A percentile compares a stretch with the other conserved stretches of the same genome.
phyloP scores from a whole-genome alignment of 2,113 vertebrate species.

The Mormoops blainvillei region DNA sequence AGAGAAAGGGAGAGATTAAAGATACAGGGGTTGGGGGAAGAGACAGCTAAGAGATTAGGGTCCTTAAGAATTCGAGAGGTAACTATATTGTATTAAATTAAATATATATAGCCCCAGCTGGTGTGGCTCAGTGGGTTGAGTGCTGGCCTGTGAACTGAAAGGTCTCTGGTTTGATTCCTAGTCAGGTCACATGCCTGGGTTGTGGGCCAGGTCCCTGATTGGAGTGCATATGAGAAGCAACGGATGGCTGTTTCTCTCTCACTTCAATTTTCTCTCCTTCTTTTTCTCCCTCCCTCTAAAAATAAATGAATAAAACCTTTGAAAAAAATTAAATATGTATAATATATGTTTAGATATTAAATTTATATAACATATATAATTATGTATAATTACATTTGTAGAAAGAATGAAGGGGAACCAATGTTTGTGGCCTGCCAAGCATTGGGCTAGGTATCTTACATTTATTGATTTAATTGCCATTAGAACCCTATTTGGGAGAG shows the following conservation, averaged over 20 bases:
- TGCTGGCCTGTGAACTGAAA: too few relatives aligned
- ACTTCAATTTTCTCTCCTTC: too few relatives aligned
- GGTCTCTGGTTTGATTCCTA: too few relatives aligned
- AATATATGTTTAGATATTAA: background rate
- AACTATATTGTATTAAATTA: background rate
- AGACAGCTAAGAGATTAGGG: background rate
- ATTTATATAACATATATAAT: background rate
- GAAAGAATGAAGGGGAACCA: background rate
- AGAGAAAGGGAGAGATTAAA: background rate
- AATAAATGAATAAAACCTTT: too few relatives aligned
- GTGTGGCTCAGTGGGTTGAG: too few relatives aligned
- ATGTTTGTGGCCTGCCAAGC: background rate
- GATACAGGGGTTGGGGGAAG: background rate
- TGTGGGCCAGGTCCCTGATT: too few relatives aligned
- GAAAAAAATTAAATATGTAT: background rate
- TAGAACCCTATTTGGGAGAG: background rate
- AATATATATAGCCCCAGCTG: background rate
- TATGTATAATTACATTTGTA: background rate
- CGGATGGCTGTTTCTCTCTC: too few relatives aligned
- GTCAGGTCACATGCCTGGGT: too few relatives aligned
- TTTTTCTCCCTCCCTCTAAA: too few relatives aligned
- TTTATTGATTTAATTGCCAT: background rate
- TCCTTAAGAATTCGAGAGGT: background rate
- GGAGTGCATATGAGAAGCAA: too few relatives aligned
- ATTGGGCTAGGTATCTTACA: background rate